Evolutionary conservation across 2,113 vertebrate genomes (phyloP).

Genomic region (Mohoua ochrocephala): DNA sequence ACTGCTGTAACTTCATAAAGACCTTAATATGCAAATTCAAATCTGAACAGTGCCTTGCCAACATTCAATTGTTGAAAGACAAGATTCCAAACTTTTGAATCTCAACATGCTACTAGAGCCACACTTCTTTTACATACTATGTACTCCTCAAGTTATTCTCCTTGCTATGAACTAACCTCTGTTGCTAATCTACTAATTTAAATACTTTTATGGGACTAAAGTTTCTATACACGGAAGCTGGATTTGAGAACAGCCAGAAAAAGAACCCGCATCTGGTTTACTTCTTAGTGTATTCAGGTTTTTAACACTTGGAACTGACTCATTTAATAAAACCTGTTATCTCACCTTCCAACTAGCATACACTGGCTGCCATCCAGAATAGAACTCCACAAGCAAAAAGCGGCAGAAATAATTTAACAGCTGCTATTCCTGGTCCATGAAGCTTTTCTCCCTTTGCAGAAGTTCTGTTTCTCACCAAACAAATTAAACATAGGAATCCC

Average conservation of each 20-base stretch:
- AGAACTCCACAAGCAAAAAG: neutral
- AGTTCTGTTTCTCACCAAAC: neutral
- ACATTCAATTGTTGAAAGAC: neutral
- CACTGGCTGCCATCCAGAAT: neutral
- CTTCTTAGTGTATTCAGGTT: neutral
- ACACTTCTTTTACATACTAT: neutral
- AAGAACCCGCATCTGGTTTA: neutral
- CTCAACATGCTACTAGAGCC: neutral
- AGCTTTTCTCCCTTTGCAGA: neutral
- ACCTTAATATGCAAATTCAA: neutral
- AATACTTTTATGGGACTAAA: neutral
- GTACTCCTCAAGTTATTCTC: accelerated
- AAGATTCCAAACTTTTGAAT: neutral
- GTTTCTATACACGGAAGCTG: neutral
- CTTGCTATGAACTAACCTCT: neutral
- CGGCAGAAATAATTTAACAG: neutral
- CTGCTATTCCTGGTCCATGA: neutral
- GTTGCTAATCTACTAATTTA: neutral
- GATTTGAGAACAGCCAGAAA: neutral
- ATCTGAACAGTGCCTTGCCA: neutral
- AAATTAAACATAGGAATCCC: neutral
- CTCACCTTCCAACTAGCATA: slow-evolving; percentile 12
- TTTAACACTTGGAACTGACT: neutral
- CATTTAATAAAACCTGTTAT: neutral
- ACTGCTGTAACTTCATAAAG: neutral